phyloP scores from a whole-genome alignment of 2,888 invertebrate genomes.

The Acanthosepion pharaonis region DNA sequence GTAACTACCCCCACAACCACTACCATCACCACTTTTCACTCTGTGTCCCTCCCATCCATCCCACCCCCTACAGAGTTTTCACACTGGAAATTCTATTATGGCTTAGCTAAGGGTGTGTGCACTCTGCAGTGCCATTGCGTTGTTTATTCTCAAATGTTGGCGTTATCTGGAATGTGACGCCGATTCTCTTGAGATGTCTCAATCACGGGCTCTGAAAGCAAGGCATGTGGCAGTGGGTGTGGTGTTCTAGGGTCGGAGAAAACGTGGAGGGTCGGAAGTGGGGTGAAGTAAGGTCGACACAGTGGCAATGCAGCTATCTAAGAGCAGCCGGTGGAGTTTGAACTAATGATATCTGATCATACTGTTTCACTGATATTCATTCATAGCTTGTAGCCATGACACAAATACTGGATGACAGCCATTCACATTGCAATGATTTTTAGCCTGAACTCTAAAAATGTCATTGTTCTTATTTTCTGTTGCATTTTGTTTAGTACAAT shows the following conservation, averaged over 20 bases:
- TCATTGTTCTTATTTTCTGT: not conserved
- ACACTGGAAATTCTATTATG: not conserved
- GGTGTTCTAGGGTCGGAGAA: not conserved
- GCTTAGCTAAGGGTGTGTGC: constrained; percentile 33
- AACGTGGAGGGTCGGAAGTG: not conserved
- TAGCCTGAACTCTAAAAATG: not conserved
- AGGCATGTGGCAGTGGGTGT: too few relatives aligned
- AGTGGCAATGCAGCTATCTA: not conserved
- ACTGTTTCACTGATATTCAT: constrained; percentile 1
- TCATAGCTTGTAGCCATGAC: not conserved
- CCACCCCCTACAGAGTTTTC: not conserved
- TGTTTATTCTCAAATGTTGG: constrained; percentile 33
- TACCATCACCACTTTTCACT: not conserved
- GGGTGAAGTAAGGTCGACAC: not conserved
- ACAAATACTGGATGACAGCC: not conserved
- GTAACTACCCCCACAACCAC: not conserved
- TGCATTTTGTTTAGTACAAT: too few relatives aligned
- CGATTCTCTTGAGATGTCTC: constrained; percentile 12
- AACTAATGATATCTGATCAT: constrained; percentile 14
- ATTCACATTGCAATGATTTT: not conserved
- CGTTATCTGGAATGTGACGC: constrained; percentile 33
- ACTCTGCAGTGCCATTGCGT: constrained; percentile 2
- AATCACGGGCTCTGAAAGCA: constrained; percentile 20
- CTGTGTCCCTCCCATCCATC: too few relatives aligned
- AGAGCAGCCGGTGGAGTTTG: constrained; percentile 15